A percentile compares a stretch with the other conserved stretches of the same genome.
Conservation (phyloP, 92 coral and sea anemone species). For the Porites divaricata region DNA sequence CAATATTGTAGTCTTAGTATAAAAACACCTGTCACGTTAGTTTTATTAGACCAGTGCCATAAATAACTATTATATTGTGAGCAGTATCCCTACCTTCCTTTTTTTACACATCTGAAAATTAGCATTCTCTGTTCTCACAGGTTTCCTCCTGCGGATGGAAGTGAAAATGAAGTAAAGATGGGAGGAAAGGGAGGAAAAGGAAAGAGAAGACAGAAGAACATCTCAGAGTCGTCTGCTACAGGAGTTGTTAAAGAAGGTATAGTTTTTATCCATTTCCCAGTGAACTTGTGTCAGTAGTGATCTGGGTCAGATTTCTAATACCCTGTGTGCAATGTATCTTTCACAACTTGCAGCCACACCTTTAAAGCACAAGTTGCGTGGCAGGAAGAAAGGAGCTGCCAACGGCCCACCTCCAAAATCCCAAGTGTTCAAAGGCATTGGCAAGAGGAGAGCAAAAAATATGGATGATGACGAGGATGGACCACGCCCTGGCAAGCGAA, state of each 20-base stretch:
- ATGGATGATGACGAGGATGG: conserved; percentile 91
- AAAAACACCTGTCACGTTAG: too few species aligned
- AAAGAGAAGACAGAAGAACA: conserved; percentile 74
- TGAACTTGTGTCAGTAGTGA: too few species aligned
- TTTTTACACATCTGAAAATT: not conserved
- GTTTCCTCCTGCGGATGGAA: conserved; percentile 67
- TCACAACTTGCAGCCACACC: conserved; percentile 62
- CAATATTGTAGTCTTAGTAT: too few species aligned
- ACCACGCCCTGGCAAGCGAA: conserved; percentile 93
- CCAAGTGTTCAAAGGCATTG: conserved; percentile 59
- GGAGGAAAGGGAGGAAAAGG: conserved; percentile 71
- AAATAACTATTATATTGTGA: not conserved
- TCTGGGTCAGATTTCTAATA: too few species aligned
- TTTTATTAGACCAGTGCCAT: too few species aligned
- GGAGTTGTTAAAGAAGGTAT: conserved; percentile 38
- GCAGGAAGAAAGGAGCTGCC: conserved; percentile 73
- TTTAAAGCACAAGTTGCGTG: conserved; percentile 89
- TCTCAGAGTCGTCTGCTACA: conserved; percentile 55
- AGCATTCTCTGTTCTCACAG: conserved; percentile 12
- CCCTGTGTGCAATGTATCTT: not conserved
- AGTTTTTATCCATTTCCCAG: too few species aligned
- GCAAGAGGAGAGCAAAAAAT: conserved; percentile 74
- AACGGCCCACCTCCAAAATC: conserved; percentile 67
- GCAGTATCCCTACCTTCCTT: not conserved
- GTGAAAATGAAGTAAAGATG: conserved; percentile 56